Evolutionary conservation across 2,113 vertebrate genomes (phyloP).

Genomic region (Galbula dea): DNA sequence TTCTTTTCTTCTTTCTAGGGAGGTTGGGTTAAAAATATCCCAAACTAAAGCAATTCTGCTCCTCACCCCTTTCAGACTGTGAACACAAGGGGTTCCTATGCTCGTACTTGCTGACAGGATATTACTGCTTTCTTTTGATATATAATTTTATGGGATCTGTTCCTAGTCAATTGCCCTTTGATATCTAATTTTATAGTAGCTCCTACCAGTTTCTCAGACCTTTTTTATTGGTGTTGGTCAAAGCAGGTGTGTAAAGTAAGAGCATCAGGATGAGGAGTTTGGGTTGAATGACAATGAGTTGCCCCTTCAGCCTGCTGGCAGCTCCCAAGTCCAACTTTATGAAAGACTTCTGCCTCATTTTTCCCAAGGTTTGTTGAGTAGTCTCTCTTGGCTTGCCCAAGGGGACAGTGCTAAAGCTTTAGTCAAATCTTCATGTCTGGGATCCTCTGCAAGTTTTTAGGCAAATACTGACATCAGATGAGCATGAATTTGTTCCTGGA

Average conservation of each 20-base stretch:
- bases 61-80: not conserved
- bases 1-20: not conserved
- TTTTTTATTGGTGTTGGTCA: constrained; percentile 4
- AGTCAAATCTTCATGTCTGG: not conserved
- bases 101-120: not conserved
- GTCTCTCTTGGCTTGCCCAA: not conserved
- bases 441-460: not conserved
- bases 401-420: not conserved
- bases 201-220: not conserved
- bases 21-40: not conserved
- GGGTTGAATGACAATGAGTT: not conserved
- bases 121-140: constrained; percentile 3
- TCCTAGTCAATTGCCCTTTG: constrained; percentile 11
- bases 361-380: not conserved
- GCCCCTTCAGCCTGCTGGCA: not conserved
- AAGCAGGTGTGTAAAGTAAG: not conserved
- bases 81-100: not conserved
- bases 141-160: constrained; percentile 16
- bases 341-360: not conserved
- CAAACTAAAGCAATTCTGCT: not conserved
- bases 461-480: not conserved
- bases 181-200: constrained; percentile 1
- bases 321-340: not conserved
- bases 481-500: not conserved
- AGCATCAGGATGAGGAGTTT: not conserved